A percentile compares a stretch with the other conserved stretches of the same genome.
These are phyloP conservation scores for Antrozous pallidus DNA, from an alignment of 2,797 vertebrate species.

Conservation along the genomic window DNA sequence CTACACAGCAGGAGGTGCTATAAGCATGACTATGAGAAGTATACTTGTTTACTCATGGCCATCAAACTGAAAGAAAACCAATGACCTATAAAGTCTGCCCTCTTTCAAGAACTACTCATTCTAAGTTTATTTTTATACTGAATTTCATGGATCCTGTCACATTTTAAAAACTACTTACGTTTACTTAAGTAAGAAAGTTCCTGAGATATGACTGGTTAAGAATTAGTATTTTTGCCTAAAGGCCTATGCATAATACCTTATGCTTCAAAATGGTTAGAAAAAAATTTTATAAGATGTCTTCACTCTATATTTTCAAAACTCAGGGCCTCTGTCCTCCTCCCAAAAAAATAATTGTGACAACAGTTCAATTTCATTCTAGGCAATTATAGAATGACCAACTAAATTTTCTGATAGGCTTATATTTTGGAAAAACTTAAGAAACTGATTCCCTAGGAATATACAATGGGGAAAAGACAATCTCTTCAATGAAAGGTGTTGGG, in stretches of 20 bases:
- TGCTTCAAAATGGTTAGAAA: neutral
- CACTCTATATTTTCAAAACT: conserved; percentile 13
- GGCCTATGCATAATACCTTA: neutral
- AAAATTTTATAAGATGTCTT: neutral
- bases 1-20: neutral
- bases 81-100: neutral
- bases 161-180: neutral
- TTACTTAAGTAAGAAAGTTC: neutral
- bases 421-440: neutral
- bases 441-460: neutral
- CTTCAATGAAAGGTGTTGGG: neutral
- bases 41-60: neutral
- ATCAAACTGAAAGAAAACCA: neutral
- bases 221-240: neutral
- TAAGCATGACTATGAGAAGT: neutral
- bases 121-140: neutral
- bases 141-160: neutral
- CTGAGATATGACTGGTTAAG: neutral
- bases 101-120: neutral
- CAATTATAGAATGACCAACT: neutral
- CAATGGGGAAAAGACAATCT: neutral
- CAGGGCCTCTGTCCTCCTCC: neutral
- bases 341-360: conserved; percentile 4
- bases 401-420: neutral
- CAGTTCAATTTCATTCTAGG: neutral